Conservation (phyloP, 1,140 invertebrate genomes). For the Melanaphis sacchari region DNA sequence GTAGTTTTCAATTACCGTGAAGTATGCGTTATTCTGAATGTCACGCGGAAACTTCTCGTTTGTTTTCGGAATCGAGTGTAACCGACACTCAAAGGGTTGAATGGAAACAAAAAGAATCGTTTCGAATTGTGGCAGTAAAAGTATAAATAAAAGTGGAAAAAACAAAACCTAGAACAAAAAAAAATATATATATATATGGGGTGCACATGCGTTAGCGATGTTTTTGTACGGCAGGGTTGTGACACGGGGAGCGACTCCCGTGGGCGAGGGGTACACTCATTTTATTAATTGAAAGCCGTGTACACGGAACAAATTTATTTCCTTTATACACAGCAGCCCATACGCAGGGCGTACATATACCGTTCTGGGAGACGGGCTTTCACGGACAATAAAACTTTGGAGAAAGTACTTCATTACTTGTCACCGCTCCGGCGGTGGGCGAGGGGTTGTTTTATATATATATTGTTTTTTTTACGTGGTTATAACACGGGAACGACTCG, state of each 20-base stretch:
- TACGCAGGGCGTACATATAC: not conserved
- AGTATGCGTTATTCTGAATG: not conserved
- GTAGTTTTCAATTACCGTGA: slow-evolving; percentile 9
- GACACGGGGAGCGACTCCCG: too few relatives aligned
- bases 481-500: not conserved
- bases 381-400: slow-evolving; percentile 55
- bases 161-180: not conserved
- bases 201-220: not conserved
- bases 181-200: not conserved
- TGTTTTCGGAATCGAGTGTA: not conserved
- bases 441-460: not conserved
- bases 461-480: slow-evolving; percentile 27
- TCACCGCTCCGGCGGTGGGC: not conserved
- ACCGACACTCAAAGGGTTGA: slow-evolving; percentile 34
- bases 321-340: slow-evolving; percentile 20
- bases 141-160: slow-evolving; percentile 18
- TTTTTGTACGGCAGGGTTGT: not conserved
- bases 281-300: slow-evolving; percentile 56
- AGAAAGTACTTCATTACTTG: slow-evolving; percentile 56
- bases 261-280: not conserved
- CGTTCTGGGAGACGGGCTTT: slow-evolving; percentile 48
- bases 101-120: slow-evolving; percentile 23
- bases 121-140: not conserved
- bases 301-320: slow-evolving; percentile 54
- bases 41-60: not conserved